Conservation (phyloP, 92 coral and sea anemone genomes). For the Parazoanthus darwini region DNA sequence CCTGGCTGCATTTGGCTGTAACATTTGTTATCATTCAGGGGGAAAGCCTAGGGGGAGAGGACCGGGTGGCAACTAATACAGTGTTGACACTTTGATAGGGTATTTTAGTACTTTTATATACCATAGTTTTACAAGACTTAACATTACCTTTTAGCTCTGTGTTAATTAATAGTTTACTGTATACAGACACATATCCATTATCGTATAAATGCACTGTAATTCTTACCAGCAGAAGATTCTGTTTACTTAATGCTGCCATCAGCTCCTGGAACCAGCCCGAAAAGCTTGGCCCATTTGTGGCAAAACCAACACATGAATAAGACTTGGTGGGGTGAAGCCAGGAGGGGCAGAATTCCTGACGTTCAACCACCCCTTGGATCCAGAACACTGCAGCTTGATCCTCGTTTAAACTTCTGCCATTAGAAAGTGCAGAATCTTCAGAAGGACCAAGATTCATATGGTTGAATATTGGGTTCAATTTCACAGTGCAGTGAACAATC, state of each 20-base stretch:
- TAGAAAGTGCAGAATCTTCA: not conserved
- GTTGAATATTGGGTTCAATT: constrained; percentile 62
- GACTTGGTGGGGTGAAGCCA: constrained; percentile 86
- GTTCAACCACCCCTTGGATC: constrained; percentile 81
- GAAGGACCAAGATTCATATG: not conserved
- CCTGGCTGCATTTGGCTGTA: no score
- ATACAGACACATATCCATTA: not conserved
- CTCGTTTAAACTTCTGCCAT: not conserved
- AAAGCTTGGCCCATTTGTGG: constrained; percentile 38
- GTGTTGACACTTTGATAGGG: no score
- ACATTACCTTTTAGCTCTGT: no score
- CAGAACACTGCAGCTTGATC: constrained; percentile 57
- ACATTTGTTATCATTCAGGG: no score
- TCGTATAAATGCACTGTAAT: not conserved
- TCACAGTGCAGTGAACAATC: constrained; percentile 65
- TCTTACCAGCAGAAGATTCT: constrained; percentile 78
- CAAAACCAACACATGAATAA: constrained; percentile 78
- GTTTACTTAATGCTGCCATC: constrained; percentile 64
- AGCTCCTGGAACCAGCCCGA: constrained; percentile 86
- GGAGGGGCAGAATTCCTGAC: constrained; percentile 67
- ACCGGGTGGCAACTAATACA: no score
- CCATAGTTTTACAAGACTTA: no score
- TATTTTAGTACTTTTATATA: no score
- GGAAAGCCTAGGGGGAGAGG: no score
- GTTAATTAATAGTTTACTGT: no score